These are phyloP conservation scores for Megamerina dolium DNA, from an alignment of 2,888 invertebrate species.

Conservation along the genomic window DNA sequence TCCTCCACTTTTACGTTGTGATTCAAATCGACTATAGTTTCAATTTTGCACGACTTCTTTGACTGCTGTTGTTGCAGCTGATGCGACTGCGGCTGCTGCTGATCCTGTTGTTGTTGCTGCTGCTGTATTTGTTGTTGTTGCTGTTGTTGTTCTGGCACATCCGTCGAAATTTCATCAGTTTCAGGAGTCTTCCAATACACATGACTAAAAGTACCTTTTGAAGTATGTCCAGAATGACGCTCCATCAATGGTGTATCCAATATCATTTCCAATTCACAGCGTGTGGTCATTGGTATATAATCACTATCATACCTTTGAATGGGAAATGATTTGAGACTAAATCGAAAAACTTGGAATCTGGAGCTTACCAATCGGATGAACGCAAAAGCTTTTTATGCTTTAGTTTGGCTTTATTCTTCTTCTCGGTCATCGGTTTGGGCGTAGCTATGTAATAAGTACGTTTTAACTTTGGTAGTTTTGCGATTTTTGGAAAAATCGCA, in stretches of 20 bases:
- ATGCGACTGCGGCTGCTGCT: background rate
- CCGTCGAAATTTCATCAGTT: conserved; percentile 5
- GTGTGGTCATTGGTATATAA: conserved; percentile 32
- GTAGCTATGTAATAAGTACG: conserved; percentile 23
- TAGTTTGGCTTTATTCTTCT: conserved; percentile 20
- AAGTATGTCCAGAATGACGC: conserved; percentile 21
- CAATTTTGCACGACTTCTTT: too few relatives aligned
- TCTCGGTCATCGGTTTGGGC: conserved; percentile 20
- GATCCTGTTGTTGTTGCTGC: background rate
- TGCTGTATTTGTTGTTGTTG: too few relatives aligned
- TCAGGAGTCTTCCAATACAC: conserved; percentile 23
- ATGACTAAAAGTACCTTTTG: conserved; percentile 23
- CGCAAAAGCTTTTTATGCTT: conserved; percentile 29
- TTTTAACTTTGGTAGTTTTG: conserved; percentile 25
- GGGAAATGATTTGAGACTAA: too few relatives aligned
- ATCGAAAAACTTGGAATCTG: too few relatives aligned
- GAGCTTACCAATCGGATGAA: conserved; percentile 31
- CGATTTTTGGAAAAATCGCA: conserved; percentile 32
- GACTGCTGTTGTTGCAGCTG: too few relatives aligned
- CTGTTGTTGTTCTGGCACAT: background rate
- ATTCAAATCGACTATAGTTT: too few relatives aligned
- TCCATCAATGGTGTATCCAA: conserved; percentile 31
- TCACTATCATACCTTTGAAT: conserved; percentile 41
- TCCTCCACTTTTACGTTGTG: background rate
- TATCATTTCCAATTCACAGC: conserved; percentile 30